Evolutionary conservation across 2,113 vertebrate genomes (phyloP).

Genomic region (Chamaetylas fuelleborni): DNA sequence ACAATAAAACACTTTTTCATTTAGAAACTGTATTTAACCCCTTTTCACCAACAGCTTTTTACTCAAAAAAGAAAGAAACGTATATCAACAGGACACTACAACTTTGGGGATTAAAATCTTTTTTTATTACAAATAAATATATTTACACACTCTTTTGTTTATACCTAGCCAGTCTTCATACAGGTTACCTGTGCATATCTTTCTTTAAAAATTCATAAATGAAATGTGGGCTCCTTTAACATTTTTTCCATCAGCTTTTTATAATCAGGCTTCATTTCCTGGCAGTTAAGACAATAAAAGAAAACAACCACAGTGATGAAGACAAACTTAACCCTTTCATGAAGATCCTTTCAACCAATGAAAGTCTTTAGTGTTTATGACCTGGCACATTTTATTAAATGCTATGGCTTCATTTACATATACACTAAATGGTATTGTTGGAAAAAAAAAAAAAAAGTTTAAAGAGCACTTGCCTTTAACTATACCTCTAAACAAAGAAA

Average conservation of each 20-base stretch:
- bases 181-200: neutral
- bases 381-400: neutral
- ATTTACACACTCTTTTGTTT: neutral
- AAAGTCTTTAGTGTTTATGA: neutral
- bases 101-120: conserved; percentile 33
- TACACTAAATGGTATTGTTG: neutral
- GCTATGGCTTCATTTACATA: conserved; percentile 5
- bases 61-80: conserved; percentile 61
- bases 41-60: conserved; percentile 63
- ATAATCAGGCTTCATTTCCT: conserved; percentile 61
- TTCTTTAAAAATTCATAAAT: neutral
- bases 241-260: conserved; percentile 28
- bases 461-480: neutral
- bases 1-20: conserved; percentile 76
- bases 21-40: conserved; percentile 76
- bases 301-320: conserved; percentile 18
- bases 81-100: conserved; percentile 24
- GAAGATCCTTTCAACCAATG: conserved; percentile 1
- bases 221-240: conserved; percentile 4
- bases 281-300: conserved; percentile 55
- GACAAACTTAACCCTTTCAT: conserved; percentile 37
- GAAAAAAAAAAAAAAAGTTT: neutral
- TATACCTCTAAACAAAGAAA: neutral
- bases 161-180: neutral
- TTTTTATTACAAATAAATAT: conserved; percentile 17